Evolutionary conservation across 2,888 invertebrate species (phyloP).

Genomic region (Leptarthrus brevirostris): DNA sequence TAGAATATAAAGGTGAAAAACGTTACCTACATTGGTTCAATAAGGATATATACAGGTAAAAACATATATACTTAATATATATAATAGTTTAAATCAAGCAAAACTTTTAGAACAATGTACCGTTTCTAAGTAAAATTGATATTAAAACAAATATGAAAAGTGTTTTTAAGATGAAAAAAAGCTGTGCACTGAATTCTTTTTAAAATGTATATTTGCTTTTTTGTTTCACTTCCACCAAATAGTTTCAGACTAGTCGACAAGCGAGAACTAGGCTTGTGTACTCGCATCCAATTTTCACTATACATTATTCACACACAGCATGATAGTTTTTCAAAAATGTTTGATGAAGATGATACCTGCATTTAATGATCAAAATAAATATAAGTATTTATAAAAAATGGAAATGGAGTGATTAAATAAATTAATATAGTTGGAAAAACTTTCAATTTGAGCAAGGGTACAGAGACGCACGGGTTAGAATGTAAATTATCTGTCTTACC

Average conservation of each 20-base stretch:
- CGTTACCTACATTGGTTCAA: too few relatives aligned
- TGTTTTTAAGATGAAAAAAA: conserved; percentile 30
- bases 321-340: conserved; percentile 45
- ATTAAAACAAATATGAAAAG: conserved; percentile 36
- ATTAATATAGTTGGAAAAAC: background rate
- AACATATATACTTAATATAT: too few relatives aligned
- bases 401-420: conserved; percentile 34
- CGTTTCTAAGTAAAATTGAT: conserved; percentile 22
- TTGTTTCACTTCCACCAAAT: conserved; percentile 26
- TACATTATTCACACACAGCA: conserved; percentile 55
- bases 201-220: conserved; percentile 9
- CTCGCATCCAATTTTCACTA: conserved; percentile 45
- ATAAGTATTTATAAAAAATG: conserved; percentile 9
- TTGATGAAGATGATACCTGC: conserved; percentile 48
- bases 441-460: background rate
- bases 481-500: conserved; percentile 47
- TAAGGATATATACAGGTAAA: too few relatives aligned
- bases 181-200: conserved; percentile 50
- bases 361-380: conserved; percentile 31
- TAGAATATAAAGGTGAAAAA: too few relatives aligned
- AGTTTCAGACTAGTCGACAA: background rate
- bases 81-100: conserved; percentile 8
- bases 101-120: background rate
- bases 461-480: too few relatives aligned
- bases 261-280: background rate